Conservation (phyloP, 1,140 invertebrate genomes). For the Frieseomelitta varia region DNA sequence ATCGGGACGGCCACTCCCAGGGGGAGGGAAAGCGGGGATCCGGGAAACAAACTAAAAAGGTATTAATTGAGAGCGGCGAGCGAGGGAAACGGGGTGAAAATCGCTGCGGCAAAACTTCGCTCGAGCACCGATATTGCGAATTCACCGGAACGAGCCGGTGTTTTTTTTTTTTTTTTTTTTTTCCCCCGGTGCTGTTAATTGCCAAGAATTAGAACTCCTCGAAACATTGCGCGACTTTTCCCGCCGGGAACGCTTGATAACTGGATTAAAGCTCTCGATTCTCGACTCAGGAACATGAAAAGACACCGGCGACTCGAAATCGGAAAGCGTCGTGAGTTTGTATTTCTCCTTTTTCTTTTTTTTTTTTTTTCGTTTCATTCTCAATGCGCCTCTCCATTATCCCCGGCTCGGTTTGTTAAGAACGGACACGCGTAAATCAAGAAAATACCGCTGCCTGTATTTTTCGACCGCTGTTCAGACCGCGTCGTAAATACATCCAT, state of each 20-base stretch:
- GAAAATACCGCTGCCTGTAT: not conserved
- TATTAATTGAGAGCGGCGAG: not conserved
- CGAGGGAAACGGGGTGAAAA: not conserved
- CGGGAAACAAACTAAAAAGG: slow-evolving; percentile 26
- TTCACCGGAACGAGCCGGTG: not conserved
- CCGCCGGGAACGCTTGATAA: not conserved
- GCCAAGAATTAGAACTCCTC: slow-evolving; percentile 10
- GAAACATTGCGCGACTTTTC: not conserved
- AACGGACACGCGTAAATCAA: not conserved
- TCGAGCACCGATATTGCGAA: slow-evolving; percentile 7
- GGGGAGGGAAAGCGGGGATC: not conserved
- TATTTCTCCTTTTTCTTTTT: too few relatives aligned
- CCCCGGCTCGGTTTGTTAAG: not conserved
- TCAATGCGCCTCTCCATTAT: too few relatives aligned
- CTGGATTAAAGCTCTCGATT: not conserved
- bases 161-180: not conserved
- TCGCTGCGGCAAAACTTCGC: slow-evolving; percentile 1
- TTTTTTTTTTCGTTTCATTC: too few relatives aligned
- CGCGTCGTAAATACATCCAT: not conserved
- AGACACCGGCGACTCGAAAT: not conserved
- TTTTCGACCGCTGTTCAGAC: not conserved
- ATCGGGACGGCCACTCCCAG: too few relatives aligned
- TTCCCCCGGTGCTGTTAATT: not conserved
- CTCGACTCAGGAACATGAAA: too few relatives aligned
- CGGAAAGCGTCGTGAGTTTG: too few relatives aligned